phyloP scores from a whole-genome alignment of 1,140 invertebrate species.

The Papilio polyxenes region DNA sequence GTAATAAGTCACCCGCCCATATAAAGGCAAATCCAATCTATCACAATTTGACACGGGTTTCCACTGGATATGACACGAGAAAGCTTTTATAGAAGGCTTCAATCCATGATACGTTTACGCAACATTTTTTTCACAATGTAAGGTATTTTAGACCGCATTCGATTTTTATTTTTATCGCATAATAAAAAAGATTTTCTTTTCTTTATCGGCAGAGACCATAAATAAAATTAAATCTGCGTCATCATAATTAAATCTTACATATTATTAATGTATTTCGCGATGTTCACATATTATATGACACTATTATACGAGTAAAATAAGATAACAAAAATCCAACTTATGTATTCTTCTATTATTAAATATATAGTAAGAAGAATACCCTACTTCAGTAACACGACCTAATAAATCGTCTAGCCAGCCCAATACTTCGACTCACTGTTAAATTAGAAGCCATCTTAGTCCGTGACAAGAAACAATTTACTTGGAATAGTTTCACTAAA shows the following conservation, averaged over 20 bases:
- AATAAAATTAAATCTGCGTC: too few species aligned
- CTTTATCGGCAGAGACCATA: too few species aligned
- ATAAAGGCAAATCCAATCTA: slow-evolving; percentile 67
- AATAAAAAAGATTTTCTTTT: background rate
- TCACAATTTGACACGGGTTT: slow-evolving; percentile 75
- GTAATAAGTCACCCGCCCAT: slow-evolving; percentile 60
- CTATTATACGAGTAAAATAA: too few species aligned
- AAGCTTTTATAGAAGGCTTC: slow-evolving; percentile 61
- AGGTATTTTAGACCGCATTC: background rate
- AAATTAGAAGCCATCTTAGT: slow-evolving; percentile 43
- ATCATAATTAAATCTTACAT: too few species aligned
- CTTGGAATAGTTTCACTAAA: slow-evolving; percentile 53
- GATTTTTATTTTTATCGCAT: background rate
- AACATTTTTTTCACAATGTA: slow-evolving; percentile 22
- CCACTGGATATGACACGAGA: slow-evolving; percentile 63
- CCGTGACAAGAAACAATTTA: slow-evolving; percentile 52
- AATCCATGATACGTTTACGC: slow-evolving; percentile 15
- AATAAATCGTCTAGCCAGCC: slow-evolving; percentile 1
- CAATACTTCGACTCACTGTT: slow-evolving; percentile 40
- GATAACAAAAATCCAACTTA: background rate
- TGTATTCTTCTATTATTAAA: background rate
- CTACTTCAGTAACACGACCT: background rate
- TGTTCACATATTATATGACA: too few species aligned
- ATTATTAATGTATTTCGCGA: too few species aligned
- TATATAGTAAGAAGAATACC: background rate